Percentiles rank a stretch among this genome's conserved stretches.
Conservation (phyloP, 1,140 invertebrate genomes). For the Lutraria rhynchaena region DNA sequence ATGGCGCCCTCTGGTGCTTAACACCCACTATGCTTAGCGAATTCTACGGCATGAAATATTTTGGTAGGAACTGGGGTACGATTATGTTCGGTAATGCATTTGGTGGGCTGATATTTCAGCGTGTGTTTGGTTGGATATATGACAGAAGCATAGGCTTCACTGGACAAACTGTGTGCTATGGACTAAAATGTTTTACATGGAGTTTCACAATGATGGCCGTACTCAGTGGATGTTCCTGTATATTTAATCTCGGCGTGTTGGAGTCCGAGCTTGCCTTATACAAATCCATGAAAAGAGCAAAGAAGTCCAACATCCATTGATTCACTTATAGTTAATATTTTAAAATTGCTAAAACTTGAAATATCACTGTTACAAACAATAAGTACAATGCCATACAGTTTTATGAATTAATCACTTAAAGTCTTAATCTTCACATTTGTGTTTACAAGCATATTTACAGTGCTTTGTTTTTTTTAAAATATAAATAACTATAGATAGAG, state of each 20-base stretch:
- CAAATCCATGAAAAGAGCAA: constrained; percentile 23
- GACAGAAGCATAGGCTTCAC: constrained; percentile 61
- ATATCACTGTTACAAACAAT: too few species aligned
- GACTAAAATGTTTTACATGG: constrained; percentile 69
- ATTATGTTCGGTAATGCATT: constrained; percentile 75
- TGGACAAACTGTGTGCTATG: constrained; percentile 68
- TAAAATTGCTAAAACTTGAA: too few species aligned
- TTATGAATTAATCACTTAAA: too few species aligned
- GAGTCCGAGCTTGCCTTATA: constrained; percentile 56
- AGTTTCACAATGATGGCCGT: constrained; percentile 69
- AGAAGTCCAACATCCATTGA: constrained; percentile 13
- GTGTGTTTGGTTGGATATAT: constrained; percentile 71
- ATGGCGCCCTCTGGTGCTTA: constrained; percentile 76
- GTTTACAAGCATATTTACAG: too few species aligned
- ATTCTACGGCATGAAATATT: constrained; percentile 75
- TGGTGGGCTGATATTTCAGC: constrained; percentile 68
- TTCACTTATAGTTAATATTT: too few species aligned
- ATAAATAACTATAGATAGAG: too few species aligned
- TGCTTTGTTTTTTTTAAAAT: too few species aligned
- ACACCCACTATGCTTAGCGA: constrained; percentile 77
- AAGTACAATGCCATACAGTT: too few species aligned
- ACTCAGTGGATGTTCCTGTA: constrained; percentile 66
- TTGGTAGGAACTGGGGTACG: constrained; percentile 74
- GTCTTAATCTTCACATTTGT: too few species aligned
- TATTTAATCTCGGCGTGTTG: constrained; percentile 69